These are phyloP conservation scores for Ophioderma brevispina DNA, from an alignment of 35 echinoderm and acorn worm genomes.

Conservation along the genomic window DNA sequence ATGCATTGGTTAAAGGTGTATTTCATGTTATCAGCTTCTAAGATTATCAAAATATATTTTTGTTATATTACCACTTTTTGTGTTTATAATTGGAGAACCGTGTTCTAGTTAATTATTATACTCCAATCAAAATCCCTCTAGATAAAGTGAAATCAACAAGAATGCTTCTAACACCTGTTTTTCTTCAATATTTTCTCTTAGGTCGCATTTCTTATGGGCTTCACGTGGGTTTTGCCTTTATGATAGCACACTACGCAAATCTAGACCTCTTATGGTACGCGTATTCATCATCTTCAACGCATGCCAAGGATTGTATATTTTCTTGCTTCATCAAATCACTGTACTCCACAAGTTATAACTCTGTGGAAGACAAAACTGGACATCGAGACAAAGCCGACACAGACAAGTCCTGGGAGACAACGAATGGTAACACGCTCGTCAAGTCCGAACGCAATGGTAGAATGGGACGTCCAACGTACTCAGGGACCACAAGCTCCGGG, in stretches of 20 bases:
- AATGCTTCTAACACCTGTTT: too few species aligned
- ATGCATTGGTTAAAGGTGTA: too few species aligned
- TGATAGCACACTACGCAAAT: conserved; percentile 28
- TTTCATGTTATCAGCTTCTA: too few species aligned
- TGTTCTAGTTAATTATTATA: too few species aligned
- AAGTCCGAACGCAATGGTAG: neutral
- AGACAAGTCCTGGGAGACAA: neutral
- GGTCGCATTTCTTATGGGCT: conserved; percentile 61
- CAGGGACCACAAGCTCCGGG: neutral
- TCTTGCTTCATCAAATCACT: conserved; percentile 55
- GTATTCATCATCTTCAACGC: conserved; percentile 58
- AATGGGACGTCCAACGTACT: neutral
- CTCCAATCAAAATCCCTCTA: too few species aligned
- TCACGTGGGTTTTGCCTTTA: conserved; percentile 68
- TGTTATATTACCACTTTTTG: too few species aligned
- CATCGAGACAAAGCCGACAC: neutral
- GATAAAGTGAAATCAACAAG: too few species aligned
- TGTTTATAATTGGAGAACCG: too few species aligned
- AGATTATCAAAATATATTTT: too few species aligned
- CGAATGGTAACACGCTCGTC: neutral
- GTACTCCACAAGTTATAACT: conserved; percentile 34
- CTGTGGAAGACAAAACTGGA: conserved; percentile 58
- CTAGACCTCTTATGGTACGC: conserved; percentile 41
- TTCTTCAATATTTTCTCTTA: neutral
- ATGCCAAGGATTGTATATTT: conserved; percentile 76